Evolutionary conservation across 2,797 vertebrate species (phyloP), one percentile per base, ranked within the genome.

Genomic region (Chrosomus eos): DNA sequence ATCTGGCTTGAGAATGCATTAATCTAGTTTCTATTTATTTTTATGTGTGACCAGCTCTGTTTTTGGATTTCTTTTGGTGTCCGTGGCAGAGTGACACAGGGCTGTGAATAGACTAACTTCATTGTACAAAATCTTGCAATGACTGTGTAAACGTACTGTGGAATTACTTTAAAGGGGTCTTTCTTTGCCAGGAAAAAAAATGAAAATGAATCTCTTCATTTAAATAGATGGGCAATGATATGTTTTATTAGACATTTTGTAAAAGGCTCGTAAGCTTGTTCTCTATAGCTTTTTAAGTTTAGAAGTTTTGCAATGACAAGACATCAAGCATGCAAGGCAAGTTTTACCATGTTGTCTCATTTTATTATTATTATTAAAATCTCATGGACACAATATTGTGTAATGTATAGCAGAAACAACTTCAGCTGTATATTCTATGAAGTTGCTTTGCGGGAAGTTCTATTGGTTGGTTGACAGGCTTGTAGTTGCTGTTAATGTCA

Each of bases 61-160:
- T 82, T 21, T 38, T 43, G 67, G n/a, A 51, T 64, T 82, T 88
- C 48, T 88, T 84, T 85, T 86, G 78, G 83, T 86, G 85, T 82
- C 53, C 6, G 55, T 86, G 67, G 55, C 74, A 21, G 82, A 64
- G 78, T 88, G 86, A 81, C 87, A 80, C 77, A 7, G 60, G 40
- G 58, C 78, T 86, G 11, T 86, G 76, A 89, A 86, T 83, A 67
- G 86, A 72, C 82, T 83, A 84, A 72, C 72, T 85, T 90, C 71
- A 87, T 83, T 86, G 86, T 88, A 80, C 38, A 3, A 72, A 66
- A 80, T 78, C 71, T 64, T 84, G 51, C 73, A 38, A 83, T 7
- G 9, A 81, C 68, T 75, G 78, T 75, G 78, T 75, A 76, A 43
- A 71, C 1, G 16, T 62, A 70, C n/a, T 72, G 80, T 86, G 73